Conservation (phyloP, 92 coral and sea anemone genomes). For the Parazoanthus atlanticus region DNA sequence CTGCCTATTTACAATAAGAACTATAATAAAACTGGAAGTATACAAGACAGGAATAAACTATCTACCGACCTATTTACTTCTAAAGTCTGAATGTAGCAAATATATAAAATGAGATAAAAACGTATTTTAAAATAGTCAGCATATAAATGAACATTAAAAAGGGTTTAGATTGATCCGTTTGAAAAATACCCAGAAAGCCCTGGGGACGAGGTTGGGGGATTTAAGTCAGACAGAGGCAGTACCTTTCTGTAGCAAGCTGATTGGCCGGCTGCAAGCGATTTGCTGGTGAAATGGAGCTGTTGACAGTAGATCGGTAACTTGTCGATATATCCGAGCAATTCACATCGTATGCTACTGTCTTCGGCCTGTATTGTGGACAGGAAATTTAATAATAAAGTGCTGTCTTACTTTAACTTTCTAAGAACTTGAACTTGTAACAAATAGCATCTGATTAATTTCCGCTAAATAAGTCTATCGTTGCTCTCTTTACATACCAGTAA, state of each 20-base stretch:
- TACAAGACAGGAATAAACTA: too few species aligned
- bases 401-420: neutral
- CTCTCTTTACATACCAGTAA: too few species aligned
- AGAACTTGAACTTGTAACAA: neutral
- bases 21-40: too few species aligned
- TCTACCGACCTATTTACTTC: too few species aligned
- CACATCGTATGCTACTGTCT: constrained; percentile 70
- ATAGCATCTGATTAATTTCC: neutral
- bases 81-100: too few species aligned
- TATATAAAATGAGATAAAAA: too few species aligned
- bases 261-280: constrained; percentile 91
- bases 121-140: too few species aligned
- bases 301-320: constrained; percentile 91
- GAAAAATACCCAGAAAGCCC: too few species aligned
- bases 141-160: too few species aligned
- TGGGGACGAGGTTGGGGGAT: too few species aligned
- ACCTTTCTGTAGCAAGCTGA: constrained; percentile 91
- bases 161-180: too few species aligned
- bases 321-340: constrained; percentile 71
- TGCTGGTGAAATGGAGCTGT: constrained; percentile 84
- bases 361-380: constrained; percentile 57
- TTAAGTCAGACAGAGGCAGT: neutral
- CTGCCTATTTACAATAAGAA: too few species aligned
- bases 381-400: neutral
- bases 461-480: neutral